Percentiles rank a stretch among this genome's conserved stretches.
These are phyloP conservation scores for Agriopis leucophaearia DNA, from an alignment of 2,888 invertebrate species.

Conservation along the genomic window DNA sequence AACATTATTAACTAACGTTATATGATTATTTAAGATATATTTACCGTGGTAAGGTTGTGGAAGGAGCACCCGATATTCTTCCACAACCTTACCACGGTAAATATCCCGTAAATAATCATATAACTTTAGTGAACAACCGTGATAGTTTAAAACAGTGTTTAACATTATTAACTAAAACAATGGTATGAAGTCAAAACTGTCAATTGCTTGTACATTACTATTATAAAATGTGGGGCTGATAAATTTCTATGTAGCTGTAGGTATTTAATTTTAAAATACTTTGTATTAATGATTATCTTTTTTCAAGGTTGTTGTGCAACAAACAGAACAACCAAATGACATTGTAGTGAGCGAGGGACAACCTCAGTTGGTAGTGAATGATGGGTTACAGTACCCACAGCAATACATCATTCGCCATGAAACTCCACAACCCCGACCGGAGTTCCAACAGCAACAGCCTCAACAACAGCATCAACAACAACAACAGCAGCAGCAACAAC, in stretches of 20 bases:
- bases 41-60: too few relatives aligned
- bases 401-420: slow-evolving; percentile 83
- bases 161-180: too few relatives aligned
- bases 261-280: background rate
- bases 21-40: too few relatives aligned
- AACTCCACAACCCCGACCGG: slow-evolving; percentile 67
- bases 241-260: background rate
- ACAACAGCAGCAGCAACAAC: slow-evolving; percentile 62
- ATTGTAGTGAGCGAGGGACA: slow-evolving; percentile 84
- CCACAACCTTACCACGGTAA: too few relatives aligned
- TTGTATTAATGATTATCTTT: slow-evolving; percentile 9
- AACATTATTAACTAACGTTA: too few relatives aligned
- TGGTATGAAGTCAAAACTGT: too few relatives aligned
- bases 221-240: background rate
- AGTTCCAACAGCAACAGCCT: slow-evolving; percentile 71
- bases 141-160: too few relatives aligned
- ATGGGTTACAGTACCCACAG: slow-evolving; percentile 80
- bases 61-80: too few relatives aligned
- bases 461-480: slow-evolving; percentile 66
- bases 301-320: slow-evolving; percentile 81
- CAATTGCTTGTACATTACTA: too few relatives aligned
- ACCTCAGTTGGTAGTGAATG: slow-evolving; percentile 77
- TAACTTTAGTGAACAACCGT: too few relatives aligned
- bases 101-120: too few relatives aligned
- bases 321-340: slow-evolving; percentile 83